Evolutionary conservation across 1,140 invertebrate species (phyloP).

Genomic region (Eulimnadia texana): DNA sequence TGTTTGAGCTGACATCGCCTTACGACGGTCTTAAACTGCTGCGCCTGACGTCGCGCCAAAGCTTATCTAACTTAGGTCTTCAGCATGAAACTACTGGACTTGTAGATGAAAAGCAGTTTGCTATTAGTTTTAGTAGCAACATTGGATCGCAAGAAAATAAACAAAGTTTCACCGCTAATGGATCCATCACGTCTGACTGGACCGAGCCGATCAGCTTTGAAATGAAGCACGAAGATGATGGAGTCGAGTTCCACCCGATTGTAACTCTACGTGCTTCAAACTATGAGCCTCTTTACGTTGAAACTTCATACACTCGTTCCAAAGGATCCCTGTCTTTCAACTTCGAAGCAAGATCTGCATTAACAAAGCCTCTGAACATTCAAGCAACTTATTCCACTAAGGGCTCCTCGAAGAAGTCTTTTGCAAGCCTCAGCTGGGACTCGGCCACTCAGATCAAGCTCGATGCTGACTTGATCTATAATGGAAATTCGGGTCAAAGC

Average conservation of each 20-base stretch:
- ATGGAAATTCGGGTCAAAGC: background rate
- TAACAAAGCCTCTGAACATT: background rate
- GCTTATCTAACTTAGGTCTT: background rate
- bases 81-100: background rate
- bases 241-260: constrained; percentile 6
- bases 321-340: background rate
- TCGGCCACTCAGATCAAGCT: background rate
- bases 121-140: background rate
- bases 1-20: background rate
- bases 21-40: background rate
- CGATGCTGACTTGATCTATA: background rate
- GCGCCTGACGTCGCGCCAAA: constrained; percentile 1
- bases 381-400: background rate
- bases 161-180: background rate
- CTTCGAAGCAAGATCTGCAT: background rate
- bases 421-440: constrained; percentile 2
- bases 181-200: background rate
- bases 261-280: background rate
- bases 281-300: background rate
- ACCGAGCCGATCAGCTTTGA: constrained; percentile 10
- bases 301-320: background rate
- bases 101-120: constrained; percentile 1
- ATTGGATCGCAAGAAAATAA: background rate
- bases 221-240: constrained; percentile 8
- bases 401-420: background rate